Percentiles rank a stretch among this genome's conserved stretches.
phyloP scores from a whole-genome alignment of 1,140 invertebrate genomes.

The Sweltsa coloradensis region DNA sequence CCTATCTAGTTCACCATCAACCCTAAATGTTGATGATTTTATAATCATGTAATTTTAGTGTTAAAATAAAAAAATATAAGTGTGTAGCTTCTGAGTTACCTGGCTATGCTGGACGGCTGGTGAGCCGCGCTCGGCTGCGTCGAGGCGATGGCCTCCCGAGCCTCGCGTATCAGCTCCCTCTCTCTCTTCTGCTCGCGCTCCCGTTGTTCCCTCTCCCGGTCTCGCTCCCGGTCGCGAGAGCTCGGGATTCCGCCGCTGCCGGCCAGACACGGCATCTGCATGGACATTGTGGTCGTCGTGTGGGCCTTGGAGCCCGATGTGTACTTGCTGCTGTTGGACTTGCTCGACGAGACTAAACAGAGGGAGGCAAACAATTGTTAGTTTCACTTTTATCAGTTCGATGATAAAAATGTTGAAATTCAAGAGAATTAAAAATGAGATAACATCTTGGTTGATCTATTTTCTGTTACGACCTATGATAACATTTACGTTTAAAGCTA shows the following conservation, averaged over 20 bases:
- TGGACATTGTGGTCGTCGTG: neutral
- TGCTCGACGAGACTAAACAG: constrained; percentile 4
- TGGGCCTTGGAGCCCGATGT: constrained; percentile 2
- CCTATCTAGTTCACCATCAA: no score
- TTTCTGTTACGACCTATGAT: no score
- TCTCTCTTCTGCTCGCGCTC: constrained; percentile 5
- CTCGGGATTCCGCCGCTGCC: neutral
- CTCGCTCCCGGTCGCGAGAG: neutral
- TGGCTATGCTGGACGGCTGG: constrained; percentile 7
- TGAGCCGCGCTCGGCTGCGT: no score
- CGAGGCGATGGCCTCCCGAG: no score
- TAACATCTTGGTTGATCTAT: no score
- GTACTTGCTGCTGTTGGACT: constrained; percentile 1
- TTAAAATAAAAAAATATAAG: no score
- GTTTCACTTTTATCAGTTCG: neutral
- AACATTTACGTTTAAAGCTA: no score
- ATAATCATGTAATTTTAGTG: no score
- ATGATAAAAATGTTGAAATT: no score
- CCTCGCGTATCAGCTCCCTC: constrained; percentile 7
- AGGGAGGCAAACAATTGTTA: neutral
- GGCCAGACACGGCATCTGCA: neutral
- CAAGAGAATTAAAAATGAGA: no score
- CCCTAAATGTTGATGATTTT: no score
- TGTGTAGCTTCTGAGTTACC: constrained; percentile 7
- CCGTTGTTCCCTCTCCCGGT: neutral